Conservation (phyloP, 2,797 vertebrate genomes). For the Notamacropus eugenii region DNA sequence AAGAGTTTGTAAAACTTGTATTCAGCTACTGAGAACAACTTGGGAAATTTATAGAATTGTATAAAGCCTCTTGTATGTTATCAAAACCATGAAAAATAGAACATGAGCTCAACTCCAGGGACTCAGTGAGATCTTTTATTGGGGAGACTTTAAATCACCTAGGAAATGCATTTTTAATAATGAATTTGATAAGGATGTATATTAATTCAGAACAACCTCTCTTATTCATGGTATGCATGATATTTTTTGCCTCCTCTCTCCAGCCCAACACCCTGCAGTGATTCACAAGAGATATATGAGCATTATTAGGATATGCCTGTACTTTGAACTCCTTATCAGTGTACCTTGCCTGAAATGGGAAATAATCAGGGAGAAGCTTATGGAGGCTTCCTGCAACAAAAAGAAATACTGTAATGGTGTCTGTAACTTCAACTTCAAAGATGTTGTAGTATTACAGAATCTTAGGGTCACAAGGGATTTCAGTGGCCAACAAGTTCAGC, state of each 20-base stretch:
- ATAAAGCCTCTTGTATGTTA: slow-evolving; percentile 65
- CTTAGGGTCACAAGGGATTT: neutral
- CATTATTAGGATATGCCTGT: neutral
- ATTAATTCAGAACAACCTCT: slow-evolving; percentile 43
- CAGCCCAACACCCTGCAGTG: neutral
- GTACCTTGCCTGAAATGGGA: slow-evolving; percentile 50
- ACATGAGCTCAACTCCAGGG: slow-evolving; percentile 44
- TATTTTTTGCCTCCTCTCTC: slow-evolving; percentile 26
- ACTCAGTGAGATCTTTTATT: slow-evolving; percentile 37
- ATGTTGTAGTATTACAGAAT: neutral
- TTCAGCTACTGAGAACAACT: slow-evolving; percentile 41
- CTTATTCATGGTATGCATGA: slow-evolving; percentile 27
- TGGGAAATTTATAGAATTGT: slow-evolving; percentile 57
- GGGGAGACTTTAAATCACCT: slow-evolving; percentile 28
- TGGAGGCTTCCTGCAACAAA: slow-evolving; percentile 10
- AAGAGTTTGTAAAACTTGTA: slow-evolving; percentile 57
- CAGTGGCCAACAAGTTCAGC: neutral
- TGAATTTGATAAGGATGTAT: slow-evolving; percentile 28
- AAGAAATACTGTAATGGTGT: slow-evolving; percentile 27
- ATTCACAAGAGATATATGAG: slow-evolving; percentile 50
- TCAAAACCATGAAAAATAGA: slow-evolving; percentile 53
- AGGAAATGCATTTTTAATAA: slow-evolving; percentile 53
- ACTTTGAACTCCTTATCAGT: slow-evolving; percentile 30
- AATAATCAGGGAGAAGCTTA: slow-evolving; percentile 33
- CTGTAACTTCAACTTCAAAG: neutral